Evolutionary conservation across 2,797 vertebrate species (phyloP).

Genomic region (Neomorphus geoffroyi): DNA sequence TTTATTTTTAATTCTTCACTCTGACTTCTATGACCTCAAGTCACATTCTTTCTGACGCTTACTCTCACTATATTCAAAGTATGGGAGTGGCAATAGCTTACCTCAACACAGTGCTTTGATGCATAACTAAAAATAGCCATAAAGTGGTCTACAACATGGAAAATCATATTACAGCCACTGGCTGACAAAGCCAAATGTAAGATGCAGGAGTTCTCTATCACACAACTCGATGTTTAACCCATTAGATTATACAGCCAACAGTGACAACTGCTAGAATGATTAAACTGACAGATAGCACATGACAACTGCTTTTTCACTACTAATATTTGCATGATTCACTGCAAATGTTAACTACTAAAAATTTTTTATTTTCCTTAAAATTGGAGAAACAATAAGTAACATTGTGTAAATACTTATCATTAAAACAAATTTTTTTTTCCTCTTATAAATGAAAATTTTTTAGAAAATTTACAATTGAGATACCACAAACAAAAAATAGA

Average conservation of each 20-base stretch:
- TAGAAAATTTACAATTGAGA: not conserved
- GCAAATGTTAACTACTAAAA: not conserved
- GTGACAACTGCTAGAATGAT: not conserved
- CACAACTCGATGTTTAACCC: not conserved
- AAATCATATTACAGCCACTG: not conserved
- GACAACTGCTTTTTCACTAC: not conserved
- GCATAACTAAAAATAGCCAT: slow-evolving; percentile 13
- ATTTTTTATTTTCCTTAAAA: not conserved
- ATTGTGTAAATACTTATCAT: not conserved
- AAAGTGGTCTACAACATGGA: not conserved
- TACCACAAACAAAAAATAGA: not conserved
- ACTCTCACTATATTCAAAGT: not conserved
- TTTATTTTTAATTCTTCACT: not conserved
- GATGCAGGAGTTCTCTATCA: not conserved
- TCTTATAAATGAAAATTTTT: not conserved
- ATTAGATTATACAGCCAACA: not conserved
- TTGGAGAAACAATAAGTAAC: not conserved
- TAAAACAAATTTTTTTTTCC: not conserved
- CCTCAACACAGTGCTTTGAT: not conserved
- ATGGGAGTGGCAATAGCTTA: not conserved
- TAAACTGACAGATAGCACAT: not conserved
- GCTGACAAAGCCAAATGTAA: not conserved
- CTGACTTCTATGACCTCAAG: not conserved
- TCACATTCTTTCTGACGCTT: not conserved
- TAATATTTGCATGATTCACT: not conserved